phyloP scores from a whole-genome alignment of 2,888 invertebrate genomes.

The Plutella xylostella region DNA sequence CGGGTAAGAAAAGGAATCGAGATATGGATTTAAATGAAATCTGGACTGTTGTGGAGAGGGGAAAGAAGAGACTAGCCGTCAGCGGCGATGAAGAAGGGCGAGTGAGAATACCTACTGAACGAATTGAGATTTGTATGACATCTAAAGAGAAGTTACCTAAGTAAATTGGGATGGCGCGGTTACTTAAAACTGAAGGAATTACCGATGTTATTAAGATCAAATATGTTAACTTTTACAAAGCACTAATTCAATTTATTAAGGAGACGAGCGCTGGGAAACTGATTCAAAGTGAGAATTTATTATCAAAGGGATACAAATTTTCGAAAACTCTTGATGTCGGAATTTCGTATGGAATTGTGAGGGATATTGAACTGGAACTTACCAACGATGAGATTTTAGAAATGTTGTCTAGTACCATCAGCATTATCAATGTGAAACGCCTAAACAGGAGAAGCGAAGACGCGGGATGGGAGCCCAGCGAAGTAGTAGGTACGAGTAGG shows the following conservation, averaged over 20 bases:
- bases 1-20: neutral
- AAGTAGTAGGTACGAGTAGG: neutral
- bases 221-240: constrained; percentile 13
- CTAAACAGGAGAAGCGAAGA: constrained; percentile 6
- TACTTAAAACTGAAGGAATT: constrained; percentile 4
- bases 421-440: constrained; percentile 9
- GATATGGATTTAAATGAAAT: neutral
- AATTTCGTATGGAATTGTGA: constrained; percentile 13
- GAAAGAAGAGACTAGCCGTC: neutral
- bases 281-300: constrained; percentile 3
- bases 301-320: constrained; percentile 7
- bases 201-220: neutral
- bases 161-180: constrained; percentile 7
- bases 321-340: constrained; percentile 11
- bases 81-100: neutral
- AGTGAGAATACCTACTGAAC: neutral
- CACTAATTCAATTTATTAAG: constrained; percentile 8
- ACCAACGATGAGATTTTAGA: constrained; percentile 10
- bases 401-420: neutral
- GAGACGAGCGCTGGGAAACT: constrained; percentile 7
- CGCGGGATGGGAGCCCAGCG: constrained; percentile 6
- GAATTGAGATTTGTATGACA: constrained; percentile 1
- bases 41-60: neutral
- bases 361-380: constrained; percentile 12
- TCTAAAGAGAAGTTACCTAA: constrained; percentile 8